Evolutionary conservation across 2,888 invertebrate species (phyloP), one percentile per base, ranked within the genome.

Genomic region (Agrotis clavis): DNA sequence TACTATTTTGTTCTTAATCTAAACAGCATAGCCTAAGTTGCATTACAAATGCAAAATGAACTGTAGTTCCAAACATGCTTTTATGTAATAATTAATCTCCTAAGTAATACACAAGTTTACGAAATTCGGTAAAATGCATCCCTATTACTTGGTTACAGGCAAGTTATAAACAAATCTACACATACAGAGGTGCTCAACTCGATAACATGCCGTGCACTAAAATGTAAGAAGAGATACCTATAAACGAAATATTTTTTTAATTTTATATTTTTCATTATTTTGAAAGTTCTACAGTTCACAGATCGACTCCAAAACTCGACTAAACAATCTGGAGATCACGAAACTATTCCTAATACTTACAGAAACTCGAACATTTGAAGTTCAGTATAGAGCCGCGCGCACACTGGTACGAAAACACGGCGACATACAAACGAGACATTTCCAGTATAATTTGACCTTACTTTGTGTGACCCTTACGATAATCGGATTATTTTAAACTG

Each of bases 321-420:
- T 92, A 91, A 89, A 90, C 88, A 85, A 90, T 90, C 89, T 91
- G 94, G 95, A 95, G 95, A 95, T 95, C 95, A 95, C 92, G 84
- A 92, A 90, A 90, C 92, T 95, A 95, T 91, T 89, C 82, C 92
- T 95, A 95, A 92, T 90, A 92, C 92, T 92, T 92, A 93, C 88
- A 89, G 73, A 77, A 78, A 87, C 80, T 85, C 62, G 74, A 80
- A 82, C 72, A 67, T 68, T 71, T 62, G 57, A 35, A 68, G 71
- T 83, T 78, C 70, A 78, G 68, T 71, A 69, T 77, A 76, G 74
- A 83, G 83, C 83, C 85, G 71, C 87, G 80, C 87, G 77, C 87
- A 86, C 86, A 77, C 81, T 81, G 47, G 35, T 41, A 64, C 25
- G 48, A 65, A 65, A 67, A 41, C 41, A 41, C 41, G 41, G 41